Evolutionary conservation across 2,797 vertebrate species (phyloP).

Genomic region (Strix occidentalis): DNA sequence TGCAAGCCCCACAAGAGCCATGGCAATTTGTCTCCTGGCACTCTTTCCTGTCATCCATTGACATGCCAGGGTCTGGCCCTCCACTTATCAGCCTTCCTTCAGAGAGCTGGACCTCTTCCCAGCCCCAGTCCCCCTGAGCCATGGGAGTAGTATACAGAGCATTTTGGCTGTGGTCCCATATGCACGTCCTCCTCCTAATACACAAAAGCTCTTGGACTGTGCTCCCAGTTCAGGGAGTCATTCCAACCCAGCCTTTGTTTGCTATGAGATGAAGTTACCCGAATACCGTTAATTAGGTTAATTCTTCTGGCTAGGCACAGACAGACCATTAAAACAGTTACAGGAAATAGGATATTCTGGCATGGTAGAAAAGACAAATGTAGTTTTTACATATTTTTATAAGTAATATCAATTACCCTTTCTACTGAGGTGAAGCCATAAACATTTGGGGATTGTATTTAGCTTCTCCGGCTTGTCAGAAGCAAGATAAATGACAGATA

Average conservation of each 20-base stretch:
- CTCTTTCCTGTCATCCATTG: fast-evolving
- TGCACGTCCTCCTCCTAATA: neutral
- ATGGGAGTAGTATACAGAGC: neutral
- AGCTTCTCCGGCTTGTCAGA: neutral
- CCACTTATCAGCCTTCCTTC: neutral
- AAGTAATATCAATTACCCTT: neutral
- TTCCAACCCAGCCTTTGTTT: neutral
- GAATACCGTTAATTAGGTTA: neutral
- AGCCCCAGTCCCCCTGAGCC: neutral
- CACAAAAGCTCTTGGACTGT: neutral
- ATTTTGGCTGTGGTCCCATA: neutral
- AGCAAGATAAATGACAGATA: neutral
- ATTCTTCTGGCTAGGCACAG: neutral
- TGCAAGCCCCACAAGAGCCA: neutral
- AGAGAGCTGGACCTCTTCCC: neutral
- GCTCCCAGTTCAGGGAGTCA: neutral
- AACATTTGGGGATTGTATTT: neutral
- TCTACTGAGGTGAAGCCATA: neutral
- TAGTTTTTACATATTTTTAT: neutral
- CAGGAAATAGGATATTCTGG: neutral
- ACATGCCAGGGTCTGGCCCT: neutral
- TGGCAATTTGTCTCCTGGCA: neutral
- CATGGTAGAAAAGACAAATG: neutral
- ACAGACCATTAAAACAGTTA: neutral
- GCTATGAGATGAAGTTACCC: neutral